Percentiles rank a stretch among this genome's conserved stretches.
These are phyloP conservation scores for Leptopilina myrica DNA, from an alignment of 2,888 invertebrate species.

Conservation along the genomic window DNA sequence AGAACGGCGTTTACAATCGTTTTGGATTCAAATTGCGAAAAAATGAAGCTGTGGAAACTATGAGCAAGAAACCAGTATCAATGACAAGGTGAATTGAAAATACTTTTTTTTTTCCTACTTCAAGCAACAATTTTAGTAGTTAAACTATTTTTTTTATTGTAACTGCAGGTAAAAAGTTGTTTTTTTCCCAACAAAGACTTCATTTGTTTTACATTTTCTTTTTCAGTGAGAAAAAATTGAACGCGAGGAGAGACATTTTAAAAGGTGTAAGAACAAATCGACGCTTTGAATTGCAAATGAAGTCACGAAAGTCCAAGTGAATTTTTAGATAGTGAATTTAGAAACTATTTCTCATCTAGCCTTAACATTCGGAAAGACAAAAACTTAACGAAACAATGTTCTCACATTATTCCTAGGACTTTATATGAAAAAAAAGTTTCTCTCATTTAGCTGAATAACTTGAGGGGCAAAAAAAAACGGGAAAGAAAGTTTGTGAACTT, in stretches of 20 bases:
- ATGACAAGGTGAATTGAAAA: constrained; percentile 35
- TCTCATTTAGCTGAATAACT: no score
- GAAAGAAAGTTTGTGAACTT: background rate
- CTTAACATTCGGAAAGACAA: constrained; percentile 5
- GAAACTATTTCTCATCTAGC: background rate
- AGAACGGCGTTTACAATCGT: constrained; percentile 71
- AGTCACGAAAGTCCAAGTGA: constrained; percentile 78
- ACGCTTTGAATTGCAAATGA: constrained; percentile 85
- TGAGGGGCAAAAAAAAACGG: no score
- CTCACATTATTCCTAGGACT: background rate
- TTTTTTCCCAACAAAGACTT: background rate
- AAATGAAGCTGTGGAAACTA: constrained; percentile 65
- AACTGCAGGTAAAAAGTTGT: background rate
- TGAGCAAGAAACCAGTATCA: constrained; percentile 54
- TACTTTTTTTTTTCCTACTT: background rate
- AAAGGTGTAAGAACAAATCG: constrained; percentile 85
- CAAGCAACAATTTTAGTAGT: background rate
- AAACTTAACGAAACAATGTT: constrained; percentile 7
- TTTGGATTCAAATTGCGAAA: constrained; percentile 79
- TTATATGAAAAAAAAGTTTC: background rate
- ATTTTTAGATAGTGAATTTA: background rate
- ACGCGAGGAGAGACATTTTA: constrained; percentile 77
- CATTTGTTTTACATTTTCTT: background rate
- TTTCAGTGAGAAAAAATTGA: constrained; percentile 72
- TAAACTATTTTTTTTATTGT: no score